Percentiles rank a stretch among this genome's conserved stretches.
Evolutionary conservation across 2,113 vertebrate genomes (phyloP).

Genomic region (Condylura cristata): DNA sequence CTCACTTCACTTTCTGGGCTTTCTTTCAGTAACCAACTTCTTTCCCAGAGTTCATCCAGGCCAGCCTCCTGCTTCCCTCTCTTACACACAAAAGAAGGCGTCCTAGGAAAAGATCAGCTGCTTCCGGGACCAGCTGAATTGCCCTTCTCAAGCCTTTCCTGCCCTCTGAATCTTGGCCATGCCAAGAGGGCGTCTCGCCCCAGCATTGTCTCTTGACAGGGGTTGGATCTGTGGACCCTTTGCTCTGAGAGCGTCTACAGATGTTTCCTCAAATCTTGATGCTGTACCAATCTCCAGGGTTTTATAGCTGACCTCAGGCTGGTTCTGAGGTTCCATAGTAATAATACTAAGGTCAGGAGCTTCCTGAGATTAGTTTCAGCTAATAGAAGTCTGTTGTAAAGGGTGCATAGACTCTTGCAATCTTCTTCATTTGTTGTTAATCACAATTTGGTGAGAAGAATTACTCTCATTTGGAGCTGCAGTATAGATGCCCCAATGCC

Average conservation of each 20-base stretch:
- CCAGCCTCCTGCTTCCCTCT: neutral
- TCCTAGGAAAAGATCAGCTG: neutral
- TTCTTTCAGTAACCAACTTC: neutral
- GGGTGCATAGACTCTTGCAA: neutral
- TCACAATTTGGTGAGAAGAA: slow-evolving; percentile 5
- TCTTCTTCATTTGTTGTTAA: neutral
- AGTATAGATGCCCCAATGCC: neutral
- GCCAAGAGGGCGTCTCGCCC: neutral
- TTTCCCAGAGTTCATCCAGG: neutral
- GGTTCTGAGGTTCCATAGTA: neutral
- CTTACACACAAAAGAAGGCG: slow-evolving; percentile 4
- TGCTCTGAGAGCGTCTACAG: neutral
- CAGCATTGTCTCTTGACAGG: neutral
- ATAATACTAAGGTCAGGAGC: neutral
- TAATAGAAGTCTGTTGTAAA: neutral
- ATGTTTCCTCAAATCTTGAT: neutral
- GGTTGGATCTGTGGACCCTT: neutral
- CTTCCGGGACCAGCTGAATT: neutral
- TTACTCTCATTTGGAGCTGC: neutral
- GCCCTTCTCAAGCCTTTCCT: too few species aligned
- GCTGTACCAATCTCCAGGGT: neutral
- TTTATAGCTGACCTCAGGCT: neutral
- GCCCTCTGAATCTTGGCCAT: neutral
- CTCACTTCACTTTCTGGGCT: neutral
- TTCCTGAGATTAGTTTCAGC: neutral